A percentile compares a stretch with the other conserved stretches of the same genome.
phyloP scores from a whole-genome alignment of 1,140 invertebrate species.

The Ceratitis capitata region DNA sequence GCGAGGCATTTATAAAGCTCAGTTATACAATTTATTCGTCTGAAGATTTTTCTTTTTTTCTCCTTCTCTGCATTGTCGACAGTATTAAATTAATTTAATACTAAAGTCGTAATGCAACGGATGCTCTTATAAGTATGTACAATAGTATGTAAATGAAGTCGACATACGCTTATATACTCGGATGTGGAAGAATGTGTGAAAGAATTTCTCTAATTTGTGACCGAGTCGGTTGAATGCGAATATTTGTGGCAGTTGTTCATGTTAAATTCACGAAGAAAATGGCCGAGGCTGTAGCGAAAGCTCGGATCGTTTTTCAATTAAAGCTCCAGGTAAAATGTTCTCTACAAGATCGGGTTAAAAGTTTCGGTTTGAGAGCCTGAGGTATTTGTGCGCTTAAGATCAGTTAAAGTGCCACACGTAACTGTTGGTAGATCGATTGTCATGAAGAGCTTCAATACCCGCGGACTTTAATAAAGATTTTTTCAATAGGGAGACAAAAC shows the following conservation, averaged over 20 bases:
- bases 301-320: no score
- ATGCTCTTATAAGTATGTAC: neutral
- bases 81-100: slow-evolving; percentile 35
- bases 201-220: neutral
- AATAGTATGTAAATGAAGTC: neutral
- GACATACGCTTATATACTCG: neutral
- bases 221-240: neutral
- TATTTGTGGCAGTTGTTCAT: neutral
- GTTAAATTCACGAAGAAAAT: no score
- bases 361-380: no score
- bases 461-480: no score
- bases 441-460: no score
- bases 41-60: neutral
- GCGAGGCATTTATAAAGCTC: neutral
- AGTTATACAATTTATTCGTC: slow-evolving; percentile 22
- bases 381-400: no score
- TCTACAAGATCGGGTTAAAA: no score
- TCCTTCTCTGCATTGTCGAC: neutral
- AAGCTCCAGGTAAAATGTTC: no score
- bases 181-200: neutral
- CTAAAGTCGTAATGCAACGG: slow-evolving; percentile 25
- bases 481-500: no score
- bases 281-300: no score
- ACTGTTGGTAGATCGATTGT: no score
- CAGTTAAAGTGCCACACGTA: no score